Percentiles rank a stretch among this genome's conserved stretches.
phyloP scores from a whole-genome alignment of 2,888 invertebrate genomes.

The Hypercompe scribonia region DNA sequence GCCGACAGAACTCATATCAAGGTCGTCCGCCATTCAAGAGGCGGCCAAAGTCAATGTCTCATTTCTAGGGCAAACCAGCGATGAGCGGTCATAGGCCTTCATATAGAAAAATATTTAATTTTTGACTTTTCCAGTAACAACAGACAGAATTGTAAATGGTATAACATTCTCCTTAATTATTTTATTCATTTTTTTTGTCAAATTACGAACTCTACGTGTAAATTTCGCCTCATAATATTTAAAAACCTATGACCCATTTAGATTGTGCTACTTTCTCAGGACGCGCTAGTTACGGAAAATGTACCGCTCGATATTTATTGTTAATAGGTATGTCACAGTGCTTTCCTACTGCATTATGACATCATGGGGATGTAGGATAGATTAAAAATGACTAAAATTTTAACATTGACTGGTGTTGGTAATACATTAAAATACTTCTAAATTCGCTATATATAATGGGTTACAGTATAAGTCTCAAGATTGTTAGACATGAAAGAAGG shows the following conservation, averaged over 20 bases:
- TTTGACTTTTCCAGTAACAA: not conserved
- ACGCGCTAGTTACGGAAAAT: not conserved
- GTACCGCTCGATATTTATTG: not conserved
- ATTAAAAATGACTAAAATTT: no score
- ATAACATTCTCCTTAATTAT: no score
- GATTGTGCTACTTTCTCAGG: not conserved
- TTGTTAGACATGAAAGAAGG: no score
- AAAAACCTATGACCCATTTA: not conserved
- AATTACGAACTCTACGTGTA: not conserved
- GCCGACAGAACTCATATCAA: not conserved
- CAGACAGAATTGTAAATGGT: not conserved
- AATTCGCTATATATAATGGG: no score
- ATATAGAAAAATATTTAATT: not conserved
- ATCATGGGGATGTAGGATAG: not conserved
- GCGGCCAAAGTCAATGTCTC: not conserved
- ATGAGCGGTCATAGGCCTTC: not conserved
- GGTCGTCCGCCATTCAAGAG: not conserved
- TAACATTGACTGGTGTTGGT: no score
- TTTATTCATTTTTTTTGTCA: no score
- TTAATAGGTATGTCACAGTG: conserved; percentile 2
- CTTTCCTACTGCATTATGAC: not conserved
- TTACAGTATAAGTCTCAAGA: no score
- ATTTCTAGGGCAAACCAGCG: not conserved
- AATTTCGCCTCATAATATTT: not conserved
- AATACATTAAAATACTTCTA: no score